Conservation (phyloP, 2,113 vertebrate genomes). For the Ctenomys sociabilis region DNA sequence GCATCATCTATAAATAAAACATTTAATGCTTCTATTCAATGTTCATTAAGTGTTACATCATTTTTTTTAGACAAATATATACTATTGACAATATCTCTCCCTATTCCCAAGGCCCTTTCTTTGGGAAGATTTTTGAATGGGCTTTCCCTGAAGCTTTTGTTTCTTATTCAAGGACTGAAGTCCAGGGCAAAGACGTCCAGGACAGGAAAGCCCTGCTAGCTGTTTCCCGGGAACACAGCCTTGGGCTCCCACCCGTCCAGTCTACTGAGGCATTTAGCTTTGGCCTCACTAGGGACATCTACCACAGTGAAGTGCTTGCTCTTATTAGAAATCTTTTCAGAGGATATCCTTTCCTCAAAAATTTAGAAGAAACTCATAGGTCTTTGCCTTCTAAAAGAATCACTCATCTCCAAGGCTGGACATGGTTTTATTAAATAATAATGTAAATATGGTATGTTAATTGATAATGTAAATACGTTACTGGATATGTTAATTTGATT, state of each 20-base stretch:
- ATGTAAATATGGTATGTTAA: background rate
- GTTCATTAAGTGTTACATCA: background rate
- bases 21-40: background rate
- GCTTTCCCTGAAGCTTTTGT: background rate
- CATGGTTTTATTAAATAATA: background rate
- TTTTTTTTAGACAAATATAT: background rate
- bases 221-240: fast-evolving
- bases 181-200: background rate
- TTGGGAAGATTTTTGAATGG: background rate
- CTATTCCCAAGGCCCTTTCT: background rate
- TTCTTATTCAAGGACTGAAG: slow-evolving; percentile 2
- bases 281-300: too few relatives aligned
- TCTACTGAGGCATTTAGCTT: background rate
- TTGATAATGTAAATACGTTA: background rate
- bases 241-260: fast-evolving
- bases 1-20: background rate
- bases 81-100: background rate
- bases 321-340: background rate
- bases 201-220: background rate
- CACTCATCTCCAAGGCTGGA: background rate
- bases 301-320: background rate
- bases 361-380: background rate
- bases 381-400: background rate
- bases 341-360: background rate
- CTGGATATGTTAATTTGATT: background rate